Evolutionary conservation across 2,797 vertebrate species (phyloP).

Genomic region (Coccyzus lansbergi): DNA sequence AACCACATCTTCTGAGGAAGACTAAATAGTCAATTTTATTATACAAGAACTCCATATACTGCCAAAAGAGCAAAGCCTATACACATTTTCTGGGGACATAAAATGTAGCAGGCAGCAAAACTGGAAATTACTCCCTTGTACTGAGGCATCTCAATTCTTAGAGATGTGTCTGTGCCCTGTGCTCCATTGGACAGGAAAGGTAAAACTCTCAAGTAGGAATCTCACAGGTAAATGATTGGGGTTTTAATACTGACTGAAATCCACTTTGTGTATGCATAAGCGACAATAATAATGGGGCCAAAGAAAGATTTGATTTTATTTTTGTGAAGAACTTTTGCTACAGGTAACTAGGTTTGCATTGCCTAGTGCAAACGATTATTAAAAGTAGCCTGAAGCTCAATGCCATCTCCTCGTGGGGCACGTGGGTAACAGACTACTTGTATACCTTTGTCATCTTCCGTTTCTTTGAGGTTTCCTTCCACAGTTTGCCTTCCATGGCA

Average conservation of each 20-base stretch:
- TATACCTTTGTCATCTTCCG: neutral
- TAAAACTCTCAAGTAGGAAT: neutral
- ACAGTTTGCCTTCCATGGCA: neutral
- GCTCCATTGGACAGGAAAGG: neutral
- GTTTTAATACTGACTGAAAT: neutral
- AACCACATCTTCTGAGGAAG: neutral
- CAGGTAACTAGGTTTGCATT: neutral
- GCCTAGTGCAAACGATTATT: neutral
- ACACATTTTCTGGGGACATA: neutral
- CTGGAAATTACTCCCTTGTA: neutral
- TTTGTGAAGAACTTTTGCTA: neutral
- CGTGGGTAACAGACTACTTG: neutral
- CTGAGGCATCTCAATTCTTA: neutral
- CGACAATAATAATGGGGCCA: neutral
- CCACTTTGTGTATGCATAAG: neutral
- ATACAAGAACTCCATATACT: fast-evolving
- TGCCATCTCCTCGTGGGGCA: neutral
- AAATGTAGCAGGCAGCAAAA: neutral
- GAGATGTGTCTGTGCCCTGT: neutral
- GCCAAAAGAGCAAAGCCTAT: neutral
- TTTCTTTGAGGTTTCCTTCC: neutral
- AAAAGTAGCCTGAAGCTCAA: neutral
- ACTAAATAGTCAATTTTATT: neutral
- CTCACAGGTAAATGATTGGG: neutral
- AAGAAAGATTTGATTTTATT: neutral